These are phyloP conservation scores for Ciconia boyciana DNA, from an alignment of 2,113 vertebrate species.

Conservation along the genomic window DNA sequence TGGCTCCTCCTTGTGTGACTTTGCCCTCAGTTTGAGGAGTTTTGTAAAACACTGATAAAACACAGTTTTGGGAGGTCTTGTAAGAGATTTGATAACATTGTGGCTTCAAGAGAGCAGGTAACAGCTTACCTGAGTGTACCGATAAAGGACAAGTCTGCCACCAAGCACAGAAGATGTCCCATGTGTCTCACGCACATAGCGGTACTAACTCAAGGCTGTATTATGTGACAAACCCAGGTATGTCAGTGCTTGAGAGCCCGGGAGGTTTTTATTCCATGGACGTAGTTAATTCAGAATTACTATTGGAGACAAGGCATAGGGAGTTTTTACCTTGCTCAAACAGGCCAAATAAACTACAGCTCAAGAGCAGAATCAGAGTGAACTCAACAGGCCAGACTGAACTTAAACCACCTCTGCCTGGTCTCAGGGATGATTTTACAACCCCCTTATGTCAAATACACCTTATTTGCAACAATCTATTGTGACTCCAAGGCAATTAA, in stretches of 20 bases:
- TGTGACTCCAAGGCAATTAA: neutral
- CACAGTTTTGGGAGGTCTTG: neutral
- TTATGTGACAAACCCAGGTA: neutral
- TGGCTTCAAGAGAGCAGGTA: neutral
- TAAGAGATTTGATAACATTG: neutral
- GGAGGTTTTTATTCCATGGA: neutral
- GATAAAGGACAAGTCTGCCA: neutral
- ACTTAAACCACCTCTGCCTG: neutral
- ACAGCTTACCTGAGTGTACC: neutral
- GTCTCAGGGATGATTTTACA: neutral
- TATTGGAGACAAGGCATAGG: neutral
- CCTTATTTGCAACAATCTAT: neutral
- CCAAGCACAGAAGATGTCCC: neutral
- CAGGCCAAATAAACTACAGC: neutral
- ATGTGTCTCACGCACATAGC: neutral
- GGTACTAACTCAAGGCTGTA: neutral
- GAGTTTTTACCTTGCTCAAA: neutral
- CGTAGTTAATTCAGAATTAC: neutral
- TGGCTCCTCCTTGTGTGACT: neutral
- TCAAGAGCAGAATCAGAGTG: neutral
- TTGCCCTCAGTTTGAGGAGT: neutral
- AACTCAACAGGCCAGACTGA: neutral
- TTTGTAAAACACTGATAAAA: neutral
- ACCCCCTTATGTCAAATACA: neutral
- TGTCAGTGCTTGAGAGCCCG: neutral